Evolutionary conservation across 2,797 vertebrate species (phyloP).

Genomic region (Gambelia wislizenii): DNA sequence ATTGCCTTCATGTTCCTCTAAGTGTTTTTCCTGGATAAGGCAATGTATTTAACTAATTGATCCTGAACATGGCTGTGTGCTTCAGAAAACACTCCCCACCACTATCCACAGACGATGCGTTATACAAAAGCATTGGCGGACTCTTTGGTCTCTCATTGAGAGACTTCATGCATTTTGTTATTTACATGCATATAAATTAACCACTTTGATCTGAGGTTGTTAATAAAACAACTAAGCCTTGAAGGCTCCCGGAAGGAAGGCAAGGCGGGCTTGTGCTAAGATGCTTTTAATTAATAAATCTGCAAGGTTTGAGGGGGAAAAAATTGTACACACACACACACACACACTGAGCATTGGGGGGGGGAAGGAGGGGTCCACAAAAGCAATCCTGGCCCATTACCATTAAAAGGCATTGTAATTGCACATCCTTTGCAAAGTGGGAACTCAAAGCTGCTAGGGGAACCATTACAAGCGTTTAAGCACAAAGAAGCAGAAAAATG

Average conservation of each 20-base stretch:
- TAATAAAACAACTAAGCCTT: conserved; percentile 54
- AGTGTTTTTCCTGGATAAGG: conserved; percentile 37
- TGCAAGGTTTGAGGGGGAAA: conserved; percentile 4
- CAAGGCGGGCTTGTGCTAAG: background rate
- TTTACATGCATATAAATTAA: conserved; percentile 58
- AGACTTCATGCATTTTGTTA: conserved; percentile 44
- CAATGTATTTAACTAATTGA: conserved; percentile 38
- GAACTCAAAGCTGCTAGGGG: background rate
- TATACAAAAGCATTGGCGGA: conserved; percentile 19
- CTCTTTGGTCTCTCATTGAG: conserved; percentile 39
- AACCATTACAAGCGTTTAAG: background rate
- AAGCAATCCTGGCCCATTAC: background rate
- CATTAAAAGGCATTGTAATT: background rate
- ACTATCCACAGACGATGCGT: conserved; percentile 2
- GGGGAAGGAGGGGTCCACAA: background rate
- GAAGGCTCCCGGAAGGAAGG: conserved; percentile 33
- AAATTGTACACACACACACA: conserved; percentile 12
- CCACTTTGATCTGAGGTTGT: conserved; percentile 48
- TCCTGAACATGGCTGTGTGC: background rate
- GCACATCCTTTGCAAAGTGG: background rate
- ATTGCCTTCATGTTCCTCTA: conserved; percentile 35
- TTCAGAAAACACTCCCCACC: conserved; percentile 26
- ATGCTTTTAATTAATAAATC: conserved; percentile 46
- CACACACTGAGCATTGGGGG: background rate
- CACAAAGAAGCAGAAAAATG: background rate